phyloP scores from a whole-genome alignment of 2,113 vertebrate genomes.

The Cyanoramphus novaezelandiae region DNA sequence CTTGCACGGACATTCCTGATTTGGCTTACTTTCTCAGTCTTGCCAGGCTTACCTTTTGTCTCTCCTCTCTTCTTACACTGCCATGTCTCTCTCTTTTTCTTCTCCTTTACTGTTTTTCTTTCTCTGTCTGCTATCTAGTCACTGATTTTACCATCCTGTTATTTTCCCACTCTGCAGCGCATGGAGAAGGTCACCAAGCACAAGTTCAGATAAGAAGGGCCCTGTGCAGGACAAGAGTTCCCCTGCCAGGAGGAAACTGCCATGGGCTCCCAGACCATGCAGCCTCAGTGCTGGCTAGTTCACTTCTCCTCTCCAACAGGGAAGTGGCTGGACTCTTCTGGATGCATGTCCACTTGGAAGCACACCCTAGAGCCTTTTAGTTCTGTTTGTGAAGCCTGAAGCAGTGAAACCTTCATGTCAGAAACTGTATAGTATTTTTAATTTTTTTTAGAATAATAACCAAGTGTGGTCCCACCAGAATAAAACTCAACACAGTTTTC shows the following conservation, averaged over 20 bases:
- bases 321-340: not conserved
- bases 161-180: not conserved
- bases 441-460: not conserved
- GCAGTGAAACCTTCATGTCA: not conserved
- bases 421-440: not conserved
- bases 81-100: not conserved
- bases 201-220: not conserved
- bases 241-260: not conserved
- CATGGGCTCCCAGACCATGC: not conserved
- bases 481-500: not conserved
- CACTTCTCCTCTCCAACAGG: too few species aligned
- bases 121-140: not conserved
- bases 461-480: not conserved
- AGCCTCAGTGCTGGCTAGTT: not conserved
- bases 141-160: not conserved
- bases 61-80: not conserved
- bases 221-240: not conserved
- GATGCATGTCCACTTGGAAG: rapidly evolving
- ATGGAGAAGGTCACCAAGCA: not conserved
- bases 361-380: not conserved
- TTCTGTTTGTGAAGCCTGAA: not conserved
- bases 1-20: not conserved
- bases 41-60: not conserved
- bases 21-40: not conserved
- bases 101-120: not conserved